Conservation (phyloP, 2,113 vertebrate species). For the Theropithecus gelada region DNA sequence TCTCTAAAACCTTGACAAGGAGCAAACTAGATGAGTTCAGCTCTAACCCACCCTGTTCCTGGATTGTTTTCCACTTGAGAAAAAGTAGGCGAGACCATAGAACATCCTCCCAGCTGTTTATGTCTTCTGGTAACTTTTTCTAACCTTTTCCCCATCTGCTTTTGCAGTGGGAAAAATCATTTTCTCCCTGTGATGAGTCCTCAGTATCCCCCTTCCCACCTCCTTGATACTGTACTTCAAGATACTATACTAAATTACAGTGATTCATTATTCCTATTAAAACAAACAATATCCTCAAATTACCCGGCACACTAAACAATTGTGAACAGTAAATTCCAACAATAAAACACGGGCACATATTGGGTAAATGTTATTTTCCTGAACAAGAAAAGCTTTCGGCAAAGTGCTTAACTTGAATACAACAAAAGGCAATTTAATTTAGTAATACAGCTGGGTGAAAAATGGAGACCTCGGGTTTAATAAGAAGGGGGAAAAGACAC, state of each 20-base stretch:
- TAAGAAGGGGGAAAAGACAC: conserved; percentile 88
- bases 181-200: conserved; percentile 59
- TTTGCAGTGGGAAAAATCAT: conserved; percentile 71
- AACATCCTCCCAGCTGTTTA: conserved; percentile 52
- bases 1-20: background rate
- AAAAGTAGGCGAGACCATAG: background rate
- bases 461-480: conserved; percentile 91
- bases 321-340: conserved; percentile 85
- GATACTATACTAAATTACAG: conserved; percentile 81
- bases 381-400: conserved; percentile 86
- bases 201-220: background rate
- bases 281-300: conserved; percentile 86
- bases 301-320: conserved; percentile 83
- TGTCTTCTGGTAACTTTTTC: conserved; percentile 53
- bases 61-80: conserved; percentile 49
- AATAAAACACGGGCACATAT: conserved; percentile 78
- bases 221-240: conserved; percentile 55
- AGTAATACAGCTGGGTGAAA: conserved; percentile 89
- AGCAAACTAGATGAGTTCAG: background rate
- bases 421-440: conserved; percentile 92
- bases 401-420: conserved; percentile 88
- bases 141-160: conserved; percentile 72
- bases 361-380: conserved; percentile 86
- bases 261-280: conserved; percentile 90
- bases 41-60: background rate